These are phyloP conservation scores for Bradypodion pumilum DNA, from an alignment of 2,797 vertebrate genomes.

Conservation along the genomic window DNA sequence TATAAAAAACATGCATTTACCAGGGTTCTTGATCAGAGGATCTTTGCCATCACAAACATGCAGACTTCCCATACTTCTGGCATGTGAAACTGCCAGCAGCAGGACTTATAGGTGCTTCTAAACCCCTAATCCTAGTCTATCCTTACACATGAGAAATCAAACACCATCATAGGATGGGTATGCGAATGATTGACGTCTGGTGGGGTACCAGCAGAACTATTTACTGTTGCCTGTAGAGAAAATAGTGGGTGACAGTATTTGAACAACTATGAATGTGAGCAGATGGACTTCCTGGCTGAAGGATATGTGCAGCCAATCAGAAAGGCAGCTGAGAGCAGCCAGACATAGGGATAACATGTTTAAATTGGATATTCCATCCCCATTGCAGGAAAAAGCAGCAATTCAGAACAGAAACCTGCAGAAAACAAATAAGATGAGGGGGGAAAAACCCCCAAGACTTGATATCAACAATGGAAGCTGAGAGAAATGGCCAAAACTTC, in stretches of 20 bases:
- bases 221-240: background rate
- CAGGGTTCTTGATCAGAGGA: too few relatives aligned
- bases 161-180: too few relatives aligned
- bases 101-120: too few relatives aligned
- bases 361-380: too few relatives aligned
- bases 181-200: background rate
- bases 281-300: background rate
- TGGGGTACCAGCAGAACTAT: background rate
- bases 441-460: background rate
- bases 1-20: too few relatives aligned
- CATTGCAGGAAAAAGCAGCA: background rate
- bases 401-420: background rate
- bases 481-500: background rate
- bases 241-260: background rate
- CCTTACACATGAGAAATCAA: too few relatives aligned
- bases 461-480: background rate
- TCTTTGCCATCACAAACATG: too few relatives aligned
- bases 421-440: background rate
- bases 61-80: too few relatives aligned
- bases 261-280: background rate
- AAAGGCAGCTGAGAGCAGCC: background rate
- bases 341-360: too few relatives aligned
- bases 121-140: too few relatives aligned
- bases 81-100: too few relatives aligned
- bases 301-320: background rate